Percentiles rank a stretch among this genome's conserved stretches.
Evolutionary conservation across 2,797 vertebrate species (phyloP).

Genomic region (Menidia menidia): DNA sequence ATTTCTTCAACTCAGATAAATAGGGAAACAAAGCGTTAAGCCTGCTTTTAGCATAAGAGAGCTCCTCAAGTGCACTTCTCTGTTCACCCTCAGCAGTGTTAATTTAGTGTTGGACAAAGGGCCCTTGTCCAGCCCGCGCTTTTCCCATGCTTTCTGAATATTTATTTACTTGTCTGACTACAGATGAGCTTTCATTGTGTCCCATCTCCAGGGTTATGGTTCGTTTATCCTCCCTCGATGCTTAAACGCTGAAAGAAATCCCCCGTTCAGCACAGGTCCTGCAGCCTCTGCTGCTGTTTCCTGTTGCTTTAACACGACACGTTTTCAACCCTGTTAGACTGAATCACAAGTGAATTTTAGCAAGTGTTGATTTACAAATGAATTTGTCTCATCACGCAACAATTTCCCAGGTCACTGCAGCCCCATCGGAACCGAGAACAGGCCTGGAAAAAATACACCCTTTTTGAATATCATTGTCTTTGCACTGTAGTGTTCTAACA

Average conservation of each 20-base stretch:
- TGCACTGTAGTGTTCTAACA: no score
- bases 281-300: constrained; percentile 12
- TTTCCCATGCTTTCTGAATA: constrained; percentile 79
- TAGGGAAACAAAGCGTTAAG: constrained; percentile 23
- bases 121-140: constrained; percentile 77
- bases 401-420: no score
- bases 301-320: background rate
- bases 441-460: no score
- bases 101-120: constrained; percentile 69
- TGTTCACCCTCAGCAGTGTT: constrained; percentile 55
- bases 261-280: constrained; percentile 5
- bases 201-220: constrained; percentile 23
- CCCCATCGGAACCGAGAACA: no score
- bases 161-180: constrained; percentile 69
- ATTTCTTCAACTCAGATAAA: constrained; percentile 10
- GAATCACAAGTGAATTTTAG: background rate
- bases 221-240: constrained; percentile 31
- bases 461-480: no score
- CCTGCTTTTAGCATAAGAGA: constrained; percentile 31
- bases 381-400: no score
- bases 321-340: background rate
- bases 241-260: constrained; percentile 22
- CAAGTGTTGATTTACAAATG: no score
- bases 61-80: constrained; percentile 64
- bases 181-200: constrained; percentile 61